Percentiles rank a stretch among this genome's conserved stretches.
These are phyloP conservation scores for Ailuropoda melanoleuca DNA, from an alignment of 2,113 vertebrate species.

Conservation along the genomic window DNA sequence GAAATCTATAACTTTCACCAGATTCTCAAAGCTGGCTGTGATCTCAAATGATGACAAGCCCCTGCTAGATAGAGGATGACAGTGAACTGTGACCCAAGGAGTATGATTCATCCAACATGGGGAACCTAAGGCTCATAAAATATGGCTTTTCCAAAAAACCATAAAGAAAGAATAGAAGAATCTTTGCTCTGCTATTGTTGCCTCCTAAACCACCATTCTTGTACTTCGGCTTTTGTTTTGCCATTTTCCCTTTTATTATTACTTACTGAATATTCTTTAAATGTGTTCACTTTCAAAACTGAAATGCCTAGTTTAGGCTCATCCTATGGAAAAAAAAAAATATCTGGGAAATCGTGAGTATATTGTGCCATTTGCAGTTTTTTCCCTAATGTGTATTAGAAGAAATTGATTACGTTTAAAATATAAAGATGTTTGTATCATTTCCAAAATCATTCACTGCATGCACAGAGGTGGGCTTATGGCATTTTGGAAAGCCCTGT, in stretches of 20 bases:
- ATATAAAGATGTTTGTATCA: constrained; percentile 6
- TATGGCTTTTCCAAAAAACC: not conserved
- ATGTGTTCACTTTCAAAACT: constrained; percentile 44
- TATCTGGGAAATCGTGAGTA: not conserved
- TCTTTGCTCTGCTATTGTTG: not conserved
- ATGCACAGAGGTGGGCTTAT: not conserved
- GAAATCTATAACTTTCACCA: not conserved
- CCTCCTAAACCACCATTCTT: not conserved
- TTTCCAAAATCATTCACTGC: not conserved
- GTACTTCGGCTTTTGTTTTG: constrained; percentile 16
- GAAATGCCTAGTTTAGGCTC: not conserved
- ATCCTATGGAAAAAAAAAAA: not conserved
- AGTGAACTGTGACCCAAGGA: not conserved
- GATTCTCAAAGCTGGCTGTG: not conserved
- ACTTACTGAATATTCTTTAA: constrained; percentile 49
- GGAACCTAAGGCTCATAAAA: not conserved
- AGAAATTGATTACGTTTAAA: constrained; percentile 23
- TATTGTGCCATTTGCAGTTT: not conserved
- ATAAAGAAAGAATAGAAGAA: not conserved
- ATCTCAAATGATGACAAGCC: not conserved
- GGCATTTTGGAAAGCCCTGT: not conserved
- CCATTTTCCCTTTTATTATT: not conserved
- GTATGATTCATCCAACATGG: not conserved
- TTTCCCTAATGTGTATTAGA: not conserved
- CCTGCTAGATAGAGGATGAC: not conserved